Conservation (phyloP, 2,797 vertebrate species). For the Huso huso region DNA sequence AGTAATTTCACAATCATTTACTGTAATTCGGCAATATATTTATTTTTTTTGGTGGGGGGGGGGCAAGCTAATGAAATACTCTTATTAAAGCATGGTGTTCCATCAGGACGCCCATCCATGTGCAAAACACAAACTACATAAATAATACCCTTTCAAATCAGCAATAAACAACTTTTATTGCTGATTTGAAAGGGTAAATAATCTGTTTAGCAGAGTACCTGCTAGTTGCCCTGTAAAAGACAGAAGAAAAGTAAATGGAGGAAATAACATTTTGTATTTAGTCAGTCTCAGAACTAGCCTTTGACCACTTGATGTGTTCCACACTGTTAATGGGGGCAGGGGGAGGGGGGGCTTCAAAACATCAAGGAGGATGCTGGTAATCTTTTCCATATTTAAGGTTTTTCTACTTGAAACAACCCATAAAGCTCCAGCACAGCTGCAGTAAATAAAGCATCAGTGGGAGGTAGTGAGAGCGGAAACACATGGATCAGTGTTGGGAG, state of each 20-base stretch:
- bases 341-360: conserved; percentile 37
- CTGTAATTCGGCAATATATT: too few relatives aligned
- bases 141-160: too few relatives aligned
- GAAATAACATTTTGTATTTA: conserved; percentile 53
- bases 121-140: too few relatives aligned
- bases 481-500: conserved; percentile 23
- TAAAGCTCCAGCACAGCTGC: conserved; percentile 61
- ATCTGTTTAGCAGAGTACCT: not conserved
- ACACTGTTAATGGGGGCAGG: conserved; percentile 38
- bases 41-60: too few relatives aligned
- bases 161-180: too few relatives aligned
- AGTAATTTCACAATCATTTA: too few relatives aligned
- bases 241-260: conserved; percentile 57
- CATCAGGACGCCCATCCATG: too few relatives aligned
- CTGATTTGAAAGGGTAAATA: too few relatives aligned
- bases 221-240: conserved; percentile 27
- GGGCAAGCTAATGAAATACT: too few relatives aligned
- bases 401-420: conserved; percentile 66
- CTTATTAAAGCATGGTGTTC: too few relatives aligned
- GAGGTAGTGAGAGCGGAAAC: conserved; percentile 49
- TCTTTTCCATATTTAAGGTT: conserved; percentile 74
- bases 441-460: conserved; percentile 62
- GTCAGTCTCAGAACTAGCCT: conserved; percentile 53
- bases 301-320: conserved; percentile 59
- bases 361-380: conserved; percentile 64